Conservation (phyloP, 2,888 invertebrate species). For the Platycnemis pennipes region DNA sequence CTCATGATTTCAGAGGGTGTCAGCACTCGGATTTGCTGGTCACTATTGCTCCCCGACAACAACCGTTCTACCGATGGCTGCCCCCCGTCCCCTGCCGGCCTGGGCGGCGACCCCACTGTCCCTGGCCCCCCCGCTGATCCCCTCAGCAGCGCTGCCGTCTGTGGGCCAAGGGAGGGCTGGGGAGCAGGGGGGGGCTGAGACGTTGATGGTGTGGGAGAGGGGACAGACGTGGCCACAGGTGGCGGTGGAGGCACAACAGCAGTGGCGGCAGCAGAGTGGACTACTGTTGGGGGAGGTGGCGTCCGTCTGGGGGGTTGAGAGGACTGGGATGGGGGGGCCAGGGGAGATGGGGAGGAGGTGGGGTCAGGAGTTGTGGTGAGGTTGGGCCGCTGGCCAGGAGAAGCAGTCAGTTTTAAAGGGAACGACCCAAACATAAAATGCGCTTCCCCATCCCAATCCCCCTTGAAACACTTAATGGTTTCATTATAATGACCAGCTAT, state of each 20-base stretch:
- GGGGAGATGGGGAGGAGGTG: constrained; percentile 36
- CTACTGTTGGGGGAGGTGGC: constrained; percentile 78
- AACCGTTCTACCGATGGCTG: constrained; percentile 76
- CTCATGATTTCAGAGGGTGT: constrained; percentile 95
- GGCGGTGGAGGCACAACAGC: constrained; percentile 68
- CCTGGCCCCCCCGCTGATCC: constrained; percentile 69
- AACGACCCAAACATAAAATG: constrained; percentile 70
- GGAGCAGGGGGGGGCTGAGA: constrained; percentile 77
- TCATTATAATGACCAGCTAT: constrained; percentile 39
- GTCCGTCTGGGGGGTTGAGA: constrained; percentile 80
- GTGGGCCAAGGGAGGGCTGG: constrained; percentile 76
- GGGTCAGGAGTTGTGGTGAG: constrained; percentile 54
- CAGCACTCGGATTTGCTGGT: constrained; percentile 93
- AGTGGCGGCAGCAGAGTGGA: constrained; percentile 74
- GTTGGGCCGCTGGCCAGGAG: constrained; percentile 59
- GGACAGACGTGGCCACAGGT: constrained; percentile 66
- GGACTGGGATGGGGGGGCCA: constrained; percentile 51
- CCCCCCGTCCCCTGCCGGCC: constrained; percentile 64
- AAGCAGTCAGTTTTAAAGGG: constrained; percentile 80
- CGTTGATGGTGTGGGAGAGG: constrained; percentile 74
- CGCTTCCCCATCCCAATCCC: background rate
- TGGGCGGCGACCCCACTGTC: constrained; percentile 62
- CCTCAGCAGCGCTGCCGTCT: constrained; percentile 66
- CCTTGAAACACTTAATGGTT: constrained; percentile 16
- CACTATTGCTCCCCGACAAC: constrained; percentile 77